phyloP scores from a whole-genome alignment of 2,113 vertebrate species.

The Clarias gariepinus region DNA sequence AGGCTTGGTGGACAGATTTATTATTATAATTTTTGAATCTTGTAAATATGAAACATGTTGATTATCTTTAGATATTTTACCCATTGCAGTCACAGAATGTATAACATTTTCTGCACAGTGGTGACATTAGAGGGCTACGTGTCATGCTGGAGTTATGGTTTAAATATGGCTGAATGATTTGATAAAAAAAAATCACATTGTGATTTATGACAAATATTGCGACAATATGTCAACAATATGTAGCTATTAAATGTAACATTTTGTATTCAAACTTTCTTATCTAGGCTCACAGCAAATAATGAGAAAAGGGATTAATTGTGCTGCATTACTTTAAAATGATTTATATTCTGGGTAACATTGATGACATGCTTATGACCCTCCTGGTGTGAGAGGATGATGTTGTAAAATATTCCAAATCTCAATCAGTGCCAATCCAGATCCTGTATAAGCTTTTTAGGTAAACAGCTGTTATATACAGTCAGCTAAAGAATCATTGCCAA shows the following conservation, averaged over 20 bases:
- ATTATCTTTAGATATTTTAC: background rate
- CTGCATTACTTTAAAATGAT: background rate
- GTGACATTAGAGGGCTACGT: background rate
- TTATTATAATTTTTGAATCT: too few species aligned
- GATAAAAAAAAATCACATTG: too few species aligned
- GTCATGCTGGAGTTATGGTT: background rate
- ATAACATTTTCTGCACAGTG: background rate
- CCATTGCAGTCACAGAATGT: background rate
- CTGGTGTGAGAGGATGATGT: background rate
- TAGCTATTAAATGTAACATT: too few species aligned
- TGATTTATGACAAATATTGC: too few species aligned
- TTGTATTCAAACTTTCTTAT: too few species aligned
- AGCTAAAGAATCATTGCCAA: background rate
- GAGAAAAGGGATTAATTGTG: too few species aligned
- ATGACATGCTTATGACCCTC: background rate
- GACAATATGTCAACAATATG: too few species aligned
- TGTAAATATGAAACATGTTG: background rate
- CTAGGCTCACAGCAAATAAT: too few species aligned
- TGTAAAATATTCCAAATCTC: background rate
- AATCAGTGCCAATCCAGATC: background rate
- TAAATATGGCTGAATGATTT: too few species aligned
- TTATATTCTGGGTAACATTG: background rate
- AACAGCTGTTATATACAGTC: background rate
- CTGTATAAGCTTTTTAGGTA: background rate
- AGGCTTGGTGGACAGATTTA: background rate